Evolutionary conservation across 2,888 invertebrate species (phyloP), one percentile per base, ranked within the genome.

Genomic region (Protophormia terraenovae): DNA sequence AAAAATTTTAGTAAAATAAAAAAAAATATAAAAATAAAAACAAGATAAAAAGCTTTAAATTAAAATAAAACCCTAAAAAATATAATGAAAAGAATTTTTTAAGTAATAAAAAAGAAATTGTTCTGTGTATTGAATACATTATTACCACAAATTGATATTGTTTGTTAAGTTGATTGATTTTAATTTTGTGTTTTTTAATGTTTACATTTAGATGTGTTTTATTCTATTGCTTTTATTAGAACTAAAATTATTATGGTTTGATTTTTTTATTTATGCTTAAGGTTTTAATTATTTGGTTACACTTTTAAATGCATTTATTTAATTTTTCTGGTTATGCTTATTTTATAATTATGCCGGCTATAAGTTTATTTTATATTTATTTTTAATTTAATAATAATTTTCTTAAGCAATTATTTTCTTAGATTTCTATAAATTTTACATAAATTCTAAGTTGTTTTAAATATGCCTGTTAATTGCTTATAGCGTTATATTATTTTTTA

Each of bases 381-480:
- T 50, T 27, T 16, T 50, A 24, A 7, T 32, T 14, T 19, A 27
- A 60, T 38, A 38, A 38, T 29, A 38, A 38, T 38, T 38, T 32
- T 16, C 66, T 80, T 80, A 66, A 58, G 80, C 72, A 8, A 29
- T 58, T n/a, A n/a, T n/a, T 27, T 47, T 66, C 35, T n/a, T 69
- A 24, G 24, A 55, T 55, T 53, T 45, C 24, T 73, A 58, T 55
- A 24, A 80, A 55, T 55, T 80, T 62, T 72, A 35, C 27, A 58
- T 67, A 47, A 0, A 14, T 58, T 24, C 16, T 41, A 67, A 67
- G 55, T 58, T 58, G n/a, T 50, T 7, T 64, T 41, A 7, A 72
- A 80, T 80, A 80, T 66, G 79, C 24, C 16, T 55, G 16, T 64
- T 24, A 64, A 72, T 80, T 80, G 79, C 72, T 80, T 72, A 47